phyloP scores from a whole-genome alignment of 2,797 vertebrate species.

The Geotrypetes seraphini region DNA sequence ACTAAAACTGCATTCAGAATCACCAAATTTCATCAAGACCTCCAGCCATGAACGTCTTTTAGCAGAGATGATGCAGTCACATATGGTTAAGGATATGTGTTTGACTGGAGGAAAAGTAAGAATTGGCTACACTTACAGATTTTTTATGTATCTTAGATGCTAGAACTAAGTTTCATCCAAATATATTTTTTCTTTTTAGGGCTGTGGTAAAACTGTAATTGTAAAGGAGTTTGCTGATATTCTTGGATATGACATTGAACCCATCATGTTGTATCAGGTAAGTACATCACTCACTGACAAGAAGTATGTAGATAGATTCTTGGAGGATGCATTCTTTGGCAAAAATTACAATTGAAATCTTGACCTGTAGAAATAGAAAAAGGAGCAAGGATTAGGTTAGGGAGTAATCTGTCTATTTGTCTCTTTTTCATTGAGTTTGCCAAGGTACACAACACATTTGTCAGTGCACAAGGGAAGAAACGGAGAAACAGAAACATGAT shows the following conservation, averaged over 20 bases:
- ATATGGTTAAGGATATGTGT: conserved; percentile 92
- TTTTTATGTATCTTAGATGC: background rate
- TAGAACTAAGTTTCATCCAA: no score
- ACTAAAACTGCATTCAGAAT: conserved; percentile 36
- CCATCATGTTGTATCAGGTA: conserved; percentile 96
- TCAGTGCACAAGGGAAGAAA: no score
- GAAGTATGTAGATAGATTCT: no score
- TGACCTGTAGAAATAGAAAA: no score
- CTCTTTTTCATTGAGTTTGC: no score
- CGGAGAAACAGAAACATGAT: no score
- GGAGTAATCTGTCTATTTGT: no score
- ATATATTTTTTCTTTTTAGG: conserved; percentile 57
- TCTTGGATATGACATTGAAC: conserved; percentile 80
- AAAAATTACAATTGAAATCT: no score
- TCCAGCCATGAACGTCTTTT: conserved; percentile 72
- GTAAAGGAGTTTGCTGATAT: conserved; percentile 80
- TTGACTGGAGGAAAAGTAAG: conserved; percentile 90
- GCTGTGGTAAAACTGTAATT: conserved; percentile 89
- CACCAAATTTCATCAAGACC: conserved; percentile 69
- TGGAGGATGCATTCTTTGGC: no score
- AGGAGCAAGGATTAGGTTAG: no score
- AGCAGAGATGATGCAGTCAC: conserved; percentile 93
- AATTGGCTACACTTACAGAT: background rate
- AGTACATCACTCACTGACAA: no score
- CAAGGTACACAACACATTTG: no score